A percentile compares a stretch with the other conserved stretches of the same genome.
Evolutionary conservation across 2,797 vertebrate species (phyloP).

Genomic region (Gymnoscopelus microlampas): DNA sequence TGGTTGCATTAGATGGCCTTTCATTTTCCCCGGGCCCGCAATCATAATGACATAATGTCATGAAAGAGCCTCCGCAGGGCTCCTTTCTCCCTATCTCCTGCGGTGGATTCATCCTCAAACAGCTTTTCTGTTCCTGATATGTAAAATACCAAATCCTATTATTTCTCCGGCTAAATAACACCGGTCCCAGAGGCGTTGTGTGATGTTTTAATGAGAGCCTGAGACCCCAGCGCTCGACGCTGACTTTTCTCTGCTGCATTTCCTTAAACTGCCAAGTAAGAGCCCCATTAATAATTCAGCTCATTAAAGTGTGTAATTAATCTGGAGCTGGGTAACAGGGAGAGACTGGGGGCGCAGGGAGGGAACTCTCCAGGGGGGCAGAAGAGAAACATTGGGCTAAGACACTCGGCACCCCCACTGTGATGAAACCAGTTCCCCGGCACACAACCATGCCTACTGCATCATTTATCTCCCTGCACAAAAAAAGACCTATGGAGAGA

Average conservation of each 20-base stretch:
- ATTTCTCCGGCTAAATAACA: slow-evolving; percentile 89
- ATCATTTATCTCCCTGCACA: slow-evolving; percentile 75
- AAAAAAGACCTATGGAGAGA: slow-evolving; percentile 48
- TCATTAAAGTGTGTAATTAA: slow-evolving; percentile 99
- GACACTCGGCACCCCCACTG: slow-evolving; percentile 61
- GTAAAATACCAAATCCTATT: slow-evolving; percentile 87
- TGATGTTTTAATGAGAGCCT: slow-evolving; percentile 95
- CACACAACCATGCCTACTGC: slow-evolving; percentile 67
- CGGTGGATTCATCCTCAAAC: slow-evolving; percentile 50
- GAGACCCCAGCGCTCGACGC: slow-evolving; percentile 81
- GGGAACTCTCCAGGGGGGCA: slow-evolving; percentile 70
- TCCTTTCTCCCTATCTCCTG: slow-evolving; percentile 30
- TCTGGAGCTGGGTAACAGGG: slow-evolving; percentile 84
- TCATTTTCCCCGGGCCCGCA: slow-evolving; percentile 67
- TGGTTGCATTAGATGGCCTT: slow-evolving; percentile 61
- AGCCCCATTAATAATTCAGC: slow-evolving; percentile 99
- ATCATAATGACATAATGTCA: slow-evolving; percentile 73
- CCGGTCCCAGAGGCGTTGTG: slow-evolving; percentile 89
- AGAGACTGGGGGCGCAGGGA: slow-evolving; percentile 68
- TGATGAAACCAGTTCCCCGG: slow-evolving; percentile 62
- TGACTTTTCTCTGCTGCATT: slow-evolving; percentile 89
- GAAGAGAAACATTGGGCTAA: slow-evolving; percentile 65
- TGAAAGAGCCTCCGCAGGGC: slow-evolving; percentile 57
- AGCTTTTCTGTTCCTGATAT: slow-evolving; percentile 62
- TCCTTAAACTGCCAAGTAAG: slow-evolving; percentile 99